Percentiles rank a stretch among this genome's conserved stretches.
These are phyloP conservation scores for Tethea ocularis DNA, from an alignment of 2,888 invertebrate species.

Conservation along the genomic window DNA sequence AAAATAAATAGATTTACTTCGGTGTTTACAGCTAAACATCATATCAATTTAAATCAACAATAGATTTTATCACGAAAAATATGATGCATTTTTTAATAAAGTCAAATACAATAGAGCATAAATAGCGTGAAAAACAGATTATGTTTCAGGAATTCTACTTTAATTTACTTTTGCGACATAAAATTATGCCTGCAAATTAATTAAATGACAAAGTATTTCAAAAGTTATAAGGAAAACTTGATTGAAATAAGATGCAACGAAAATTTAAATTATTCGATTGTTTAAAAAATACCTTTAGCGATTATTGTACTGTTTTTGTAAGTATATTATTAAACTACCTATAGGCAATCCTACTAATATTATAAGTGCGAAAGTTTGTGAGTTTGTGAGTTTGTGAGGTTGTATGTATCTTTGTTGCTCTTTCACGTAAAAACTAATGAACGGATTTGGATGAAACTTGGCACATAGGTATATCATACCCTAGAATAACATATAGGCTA, in stretches of 20 bases:
- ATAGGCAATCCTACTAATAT: too few relatives aligned
- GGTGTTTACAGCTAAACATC: neutral
- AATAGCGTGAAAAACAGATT: neutral
- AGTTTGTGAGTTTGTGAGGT: too few relatives aligned
- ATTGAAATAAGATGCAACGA: neutral
- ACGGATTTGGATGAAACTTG: too few relatives aligned
- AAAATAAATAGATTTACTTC: neutral
- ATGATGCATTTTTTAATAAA: neutral
- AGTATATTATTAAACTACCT: too few relatives aligned
- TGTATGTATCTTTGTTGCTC: too few relatives aligned
- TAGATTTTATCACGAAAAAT: neutral
- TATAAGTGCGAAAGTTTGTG: too few relatives aligned
- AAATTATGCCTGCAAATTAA: neutral
- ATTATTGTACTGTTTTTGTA: too few relatives aligned
- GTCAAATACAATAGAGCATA: neutral
- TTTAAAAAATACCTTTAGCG: too few relatives aligned
- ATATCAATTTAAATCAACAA: neutral
- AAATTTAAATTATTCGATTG: too few relatives aligned
- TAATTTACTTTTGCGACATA: neutral
- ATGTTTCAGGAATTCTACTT: neutral
- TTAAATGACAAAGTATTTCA: neutral
- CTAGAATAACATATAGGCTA: too few relatives aligned
- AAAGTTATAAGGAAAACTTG: neutral
- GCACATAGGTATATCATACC: too few relatives aligned
- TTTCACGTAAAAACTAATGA: too few relatives aligned